phyloP scores from a whole-genome alignment of 2,113 vertebrate genomes.

The Tragelaphus strepsiceros region DNA sequence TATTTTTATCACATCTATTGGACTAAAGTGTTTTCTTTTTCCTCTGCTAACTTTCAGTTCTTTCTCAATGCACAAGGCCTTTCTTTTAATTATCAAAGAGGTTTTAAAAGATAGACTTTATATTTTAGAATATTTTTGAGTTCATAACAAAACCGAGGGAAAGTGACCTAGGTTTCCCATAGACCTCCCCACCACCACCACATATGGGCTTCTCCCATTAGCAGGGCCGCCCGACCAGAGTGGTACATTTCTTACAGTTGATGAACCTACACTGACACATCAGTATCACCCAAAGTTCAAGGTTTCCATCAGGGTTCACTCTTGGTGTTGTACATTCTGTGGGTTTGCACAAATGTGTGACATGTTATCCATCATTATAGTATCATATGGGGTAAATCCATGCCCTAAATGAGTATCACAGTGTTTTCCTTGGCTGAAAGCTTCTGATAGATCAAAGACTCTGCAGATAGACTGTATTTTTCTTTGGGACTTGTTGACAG shows the following conservation, averaged over 20 bases:
- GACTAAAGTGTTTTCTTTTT: background rate
- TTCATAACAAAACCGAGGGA: background rate
- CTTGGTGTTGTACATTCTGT: background rate
- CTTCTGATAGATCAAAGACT: background rate
- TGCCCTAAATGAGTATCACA: background rate
- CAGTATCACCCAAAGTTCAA: background rate
- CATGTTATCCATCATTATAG: background rate
- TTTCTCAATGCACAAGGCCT: background rate
- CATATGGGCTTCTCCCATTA: no score
- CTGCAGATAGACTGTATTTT: conserved; percentile 39
- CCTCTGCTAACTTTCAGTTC: background rate
- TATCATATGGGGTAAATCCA: background rate
- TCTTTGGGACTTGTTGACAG: conserved; percentile 40
- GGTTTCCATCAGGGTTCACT: background rate
- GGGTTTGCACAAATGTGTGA: background rate
- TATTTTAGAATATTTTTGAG: background rate
- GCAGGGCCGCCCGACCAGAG: background rate
- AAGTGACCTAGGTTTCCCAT: background rate
- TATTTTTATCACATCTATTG: background rate
- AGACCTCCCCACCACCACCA: background rate
- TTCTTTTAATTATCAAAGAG: background rate
- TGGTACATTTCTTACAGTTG: background rate
- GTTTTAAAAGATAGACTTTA: conserved; percentile 2
- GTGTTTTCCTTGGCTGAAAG: background rate
- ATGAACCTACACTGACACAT: background rate